A percentile compares a stretch with the other conserved stretches of the same genome.
Conservation (phyloP, 2,797 vertebrate species). For the Gymnodraco acuticeps region DNA sequence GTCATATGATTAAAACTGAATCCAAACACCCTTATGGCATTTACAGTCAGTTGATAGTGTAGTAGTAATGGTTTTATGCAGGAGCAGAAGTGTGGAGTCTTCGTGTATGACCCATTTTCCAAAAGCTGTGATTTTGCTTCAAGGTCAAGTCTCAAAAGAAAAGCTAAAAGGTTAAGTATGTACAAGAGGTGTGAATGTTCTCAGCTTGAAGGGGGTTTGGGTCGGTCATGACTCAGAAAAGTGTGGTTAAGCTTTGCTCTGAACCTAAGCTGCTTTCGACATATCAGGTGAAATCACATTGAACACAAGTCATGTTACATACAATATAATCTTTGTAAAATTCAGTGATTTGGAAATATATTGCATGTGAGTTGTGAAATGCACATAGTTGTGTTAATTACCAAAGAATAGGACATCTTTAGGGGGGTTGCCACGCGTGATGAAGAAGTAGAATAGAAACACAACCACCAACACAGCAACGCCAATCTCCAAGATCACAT, state of each 20-base stretch:
- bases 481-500: slow-evolving; percentile 71
- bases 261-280: slow-evolving; percentile 79
- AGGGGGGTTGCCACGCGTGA: slow-evolving; percentile 79
- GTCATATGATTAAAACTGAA: neutral
- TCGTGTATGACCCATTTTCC: neutral
- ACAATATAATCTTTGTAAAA: slow-evolving; percentile 11
- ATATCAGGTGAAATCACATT: slow-evolving; percentile 67
- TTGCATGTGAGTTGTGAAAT: slow-evolving; percentile 45
- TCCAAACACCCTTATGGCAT: neutral
- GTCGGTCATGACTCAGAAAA: slow-evolving; percentile 61
- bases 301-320: slow-evolving; percentile 62
- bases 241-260: slow-evolving; percentile 59
- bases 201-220: slow-evolving; percentile 33
- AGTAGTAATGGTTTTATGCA: slow-evolving; percentile 8
- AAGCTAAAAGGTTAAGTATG: slow-evolving; percentile 37
- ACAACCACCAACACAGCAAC: slow-evolving; percentile 79
- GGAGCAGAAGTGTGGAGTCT: slow-evolving; percentile 1
- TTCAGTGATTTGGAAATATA: slow-evolving; percentile 35
- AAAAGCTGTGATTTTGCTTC: slow-evolving; percentile 22
- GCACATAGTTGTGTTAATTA: slow-evolving; percentile 64
- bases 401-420: slow-evolving; percentile 89
- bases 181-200: slow-evolving; percentile 11
- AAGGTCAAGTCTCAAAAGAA: slow-evolving; percentile 35
- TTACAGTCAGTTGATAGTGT: neutral
- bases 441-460: slow-evolving; percentile 79